A percentile compares a stretch with the other conserved stretches of the same genome.
These are phyloP conservation scores for Athalia cordata DNA, from an alignment of 2,888 invertebrate genomes.

Conservation along the genomic window DNA sequence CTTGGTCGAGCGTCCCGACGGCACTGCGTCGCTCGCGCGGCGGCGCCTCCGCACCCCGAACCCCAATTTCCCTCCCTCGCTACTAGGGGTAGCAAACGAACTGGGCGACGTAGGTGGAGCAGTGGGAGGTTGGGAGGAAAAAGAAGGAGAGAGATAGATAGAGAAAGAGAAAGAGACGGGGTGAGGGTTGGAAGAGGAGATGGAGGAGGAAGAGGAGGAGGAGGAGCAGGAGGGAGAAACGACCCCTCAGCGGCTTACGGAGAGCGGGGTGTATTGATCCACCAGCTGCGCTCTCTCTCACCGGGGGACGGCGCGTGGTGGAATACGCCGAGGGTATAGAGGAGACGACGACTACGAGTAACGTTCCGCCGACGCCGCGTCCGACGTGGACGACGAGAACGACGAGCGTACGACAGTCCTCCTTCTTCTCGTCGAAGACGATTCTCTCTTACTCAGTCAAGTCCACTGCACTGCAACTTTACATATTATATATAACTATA, in stretches of 20 bases:
- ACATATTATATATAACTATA: too few relatives aligned
- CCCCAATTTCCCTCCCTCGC: slow-evolving; percentile 47
- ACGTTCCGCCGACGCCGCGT: slow-evolving; percentile 54
- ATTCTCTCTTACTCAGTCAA: slow-evolving; percentile 35
- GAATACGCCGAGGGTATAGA: neutral
- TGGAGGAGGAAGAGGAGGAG: slow-evolving; percentile 52
- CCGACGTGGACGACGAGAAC: slow-evolving; percentile 49
- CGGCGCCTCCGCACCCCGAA: slow-evolving; percentile 66
- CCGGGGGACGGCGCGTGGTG: slow-evolving; percentile 47
- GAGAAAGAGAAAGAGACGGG: neutral
- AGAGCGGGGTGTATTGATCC: slow-evolving; percentile 70
- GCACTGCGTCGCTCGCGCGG: slow-evolving; percentile 71
- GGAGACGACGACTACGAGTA: slow-evolving; percentile 55
- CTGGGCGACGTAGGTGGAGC: slow-evolving; percentile 42
- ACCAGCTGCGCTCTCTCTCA: slow-evolving; percentile 67
- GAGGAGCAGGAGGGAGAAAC: slow-evolving; percentile 54
- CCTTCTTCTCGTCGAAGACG: slow-evolving; percentile 31
- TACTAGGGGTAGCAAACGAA: slow-evolving; percentile 37
- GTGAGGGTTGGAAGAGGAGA: slow-evolving; percentile 33
- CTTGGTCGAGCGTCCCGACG: slow-evolving; percentile 71
- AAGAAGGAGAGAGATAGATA: slow-evolving; percentile 39
- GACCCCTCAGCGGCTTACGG: slow-evolving; percentile 42
- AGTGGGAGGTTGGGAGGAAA: slow-evolving; percentile 19
- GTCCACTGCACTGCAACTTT: neutral
- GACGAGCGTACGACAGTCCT: slow-evolving; percentile 44